Conservation (phyloP, 2,113 vertebrate species). For the Pedetes capensis region DNA sequence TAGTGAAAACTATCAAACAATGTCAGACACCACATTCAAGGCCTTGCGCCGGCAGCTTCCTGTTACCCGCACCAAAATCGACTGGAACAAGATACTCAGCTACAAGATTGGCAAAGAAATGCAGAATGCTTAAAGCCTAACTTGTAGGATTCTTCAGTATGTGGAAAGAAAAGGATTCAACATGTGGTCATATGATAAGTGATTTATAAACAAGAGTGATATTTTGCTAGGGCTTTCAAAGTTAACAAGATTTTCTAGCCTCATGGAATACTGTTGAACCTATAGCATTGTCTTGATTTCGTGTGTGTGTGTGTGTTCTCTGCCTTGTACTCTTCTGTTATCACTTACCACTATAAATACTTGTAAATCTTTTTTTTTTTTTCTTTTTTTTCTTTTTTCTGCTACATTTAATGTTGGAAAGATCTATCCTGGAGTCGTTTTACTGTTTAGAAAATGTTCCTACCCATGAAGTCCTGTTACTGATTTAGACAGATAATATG, state of each 20-base stretch:
- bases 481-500: conserved; percentile 64
- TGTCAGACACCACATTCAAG: conserved; percentile 98
- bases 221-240: conserved; percentile 86
- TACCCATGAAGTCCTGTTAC: conserved; percentile 69
- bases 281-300: conserved; percentile 79
- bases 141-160: conserved; percentile 59
- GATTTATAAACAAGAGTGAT: conserved; percentile 84
- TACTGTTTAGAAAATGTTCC: conserved; percentile 81
- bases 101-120: conserved; percentile 99
- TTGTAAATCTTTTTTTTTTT: conserved; percentile 67
- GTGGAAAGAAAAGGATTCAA: conserved; percentile 74
- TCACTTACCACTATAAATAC: conserved; percentile 77
- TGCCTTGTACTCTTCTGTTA: conserved; percentile 76
- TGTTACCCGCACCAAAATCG: conserved; percentile 97
- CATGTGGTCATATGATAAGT: conserved; percentile 82
- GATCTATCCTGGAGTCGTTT: conserved; percentile 69
- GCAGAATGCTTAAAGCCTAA: conserved; percentile 89
- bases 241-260: conserved; percentile 85
- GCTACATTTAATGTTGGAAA: conserved; percentile 67
- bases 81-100: conserved; percentile 99
- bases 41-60: conserved; percentile 96
- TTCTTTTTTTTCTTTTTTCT: conserved; percentile 67
- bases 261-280: conserved; percentile 80
- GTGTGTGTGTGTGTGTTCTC: conserved; percentile 73
- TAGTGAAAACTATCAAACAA: conserved; percentile 96